Conservation (phyloP, 2,113 vertebrate species). For the Cochlearius cochlearius region DNA sequence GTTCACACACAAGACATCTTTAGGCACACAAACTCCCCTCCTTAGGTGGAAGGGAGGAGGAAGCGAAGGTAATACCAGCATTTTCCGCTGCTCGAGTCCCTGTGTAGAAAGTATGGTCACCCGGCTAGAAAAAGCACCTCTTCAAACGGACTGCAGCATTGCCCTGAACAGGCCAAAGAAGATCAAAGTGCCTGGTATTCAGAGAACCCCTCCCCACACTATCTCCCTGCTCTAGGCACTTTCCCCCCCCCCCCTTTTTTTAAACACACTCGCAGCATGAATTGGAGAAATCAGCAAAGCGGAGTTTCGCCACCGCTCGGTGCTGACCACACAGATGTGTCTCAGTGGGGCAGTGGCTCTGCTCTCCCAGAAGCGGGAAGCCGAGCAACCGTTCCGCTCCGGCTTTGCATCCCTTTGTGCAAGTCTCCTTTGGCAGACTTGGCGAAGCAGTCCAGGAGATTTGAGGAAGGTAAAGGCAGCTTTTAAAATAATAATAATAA, state of each 20-base stretch:
- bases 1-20: background rate
- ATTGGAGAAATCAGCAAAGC: background rate
- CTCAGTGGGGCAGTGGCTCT: background rate
- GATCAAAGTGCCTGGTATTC: background rate
- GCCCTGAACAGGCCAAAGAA: background rate
- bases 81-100: background rate
- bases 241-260: background rate
- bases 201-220: background rate
- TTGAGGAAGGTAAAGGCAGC: conserved; percentile 12
- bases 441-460: background rate
- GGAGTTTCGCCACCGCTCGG: background rate
- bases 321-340: background rate
- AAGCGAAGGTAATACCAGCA: background rate
- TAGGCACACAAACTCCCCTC: conserved; percentile 4
- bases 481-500: background rate
- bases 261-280: background rate
- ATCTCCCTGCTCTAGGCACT: background rate
- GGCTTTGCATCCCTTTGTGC: background rate
- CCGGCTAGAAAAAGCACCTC: background rate
- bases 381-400: background rate
- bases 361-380: background rate
- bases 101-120: background rate
- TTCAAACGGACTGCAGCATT: background rate
- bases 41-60: background rate
- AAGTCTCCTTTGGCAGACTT: background rate